Base-by-base conservation (phyloP, 2,797 vertebrate species). In the Anabacerthia variegaticeps region DNA sequence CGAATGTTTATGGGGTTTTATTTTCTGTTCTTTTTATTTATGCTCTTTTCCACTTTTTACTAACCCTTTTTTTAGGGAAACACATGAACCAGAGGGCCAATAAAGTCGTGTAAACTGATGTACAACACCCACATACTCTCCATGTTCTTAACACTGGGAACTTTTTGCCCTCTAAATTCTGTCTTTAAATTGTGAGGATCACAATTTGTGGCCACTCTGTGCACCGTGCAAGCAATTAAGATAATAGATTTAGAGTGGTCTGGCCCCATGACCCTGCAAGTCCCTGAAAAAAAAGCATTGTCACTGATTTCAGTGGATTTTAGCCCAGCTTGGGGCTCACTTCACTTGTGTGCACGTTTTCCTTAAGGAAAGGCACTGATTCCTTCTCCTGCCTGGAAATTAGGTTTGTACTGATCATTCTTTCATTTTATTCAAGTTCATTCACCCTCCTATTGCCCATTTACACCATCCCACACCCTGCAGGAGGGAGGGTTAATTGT, bases 101-200 rank as follows among this genome's bases (percentile, higher is more conserved):
- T 10, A 56, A 91, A 77, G 7, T 11, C 11, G 15, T 7, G 21
- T 15, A 49, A 74, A 37, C 32, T 54, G 17, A 6, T 2, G 4
- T 14, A 4, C 2, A 9, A 26, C 17, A 21, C 24, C 27, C 18
- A 3, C 15, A n/a, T n/a, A 5, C 6, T 37, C 6, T 34, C 5
- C 8, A 8, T 3, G 2, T 52, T 7, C 18, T 27, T 27, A 15
- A 15, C 48, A 6, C 7, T 49, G 55, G 34, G 12, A 6, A 14
- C 46, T 27, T 27, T 41, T 51, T 72, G 34, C 5, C 10, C 41
- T 69, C 43, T 12, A 49, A 48, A 58, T 43, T 46, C n/a, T n/a
- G 10, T 36, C 30, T 79, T 83, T 34, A 15, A 75, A 43, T 8
- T 10, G 8, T 28, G 36, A 28, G 16, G 10, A 23, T 34, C 18